Base-by-base conservation (phyloP, 1,140 invertebrate species). In the Cyclina sinensis region DNA sequence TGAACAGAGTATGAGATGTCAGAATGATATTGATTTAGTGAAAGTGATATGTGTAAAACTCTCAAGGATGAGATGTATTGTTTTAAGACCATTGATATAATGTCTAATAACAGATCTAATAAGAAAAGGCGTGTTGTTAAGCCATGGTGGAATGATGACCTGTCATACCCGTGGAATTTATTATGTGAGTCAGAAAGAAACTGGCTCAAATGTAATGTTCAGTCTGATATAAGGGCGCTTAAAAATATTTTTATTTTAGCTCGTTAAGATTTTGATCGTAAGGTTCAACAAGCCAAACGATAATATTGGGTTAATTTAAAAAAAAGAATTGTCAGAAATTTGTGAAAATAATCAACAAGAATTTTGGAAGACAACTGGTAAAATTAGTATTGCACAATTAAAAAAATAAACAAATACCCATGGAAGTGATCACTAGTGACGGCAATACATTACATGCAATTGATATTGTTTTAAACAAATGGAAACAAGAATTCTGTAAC, bases 361-460 rank as follows among this genome's bases (percentile, higher is more conserved):
- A 11, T 83, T 83, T 43, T 83, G 80, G 59, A 83, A 83, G 30
- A 62, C 54, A 35, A 62, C 68, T 48, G 76, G 27, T 48, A 79
- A n/a, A 5, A 54, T 79, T 5, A 27, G 54, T 59, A n/a, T 59
- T n/a, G 16, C 54, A n/a, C 16, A 24, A 5, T n/a, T 5, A n/a
- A 59, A 59, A n/a, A 59, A n/a, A 24, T 59, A 24, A 18, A n/a
- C 4, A 5, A 5, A 59, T 59, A 18, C 54, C 80, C 16, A 46
- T 65, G 16, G 80, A 83, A 68, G 57, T 83, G 1, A 21, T 83
- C 65, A 16, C 12, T 4, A 32, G 48, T 21, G 59, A 83, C 30
- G 57, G 54, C 24, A 24, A 5, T 18, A 59, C n/a, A 11, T 18
- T n/a, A 11, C 9, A 5, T n/a, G 21, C 9, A 12, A n/a, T 24